These are phyloP conservation scores for Polyodon spathula DNA, from an alignment of 2,113 vertebrate species.

Conservation along the genomic window DNA sequence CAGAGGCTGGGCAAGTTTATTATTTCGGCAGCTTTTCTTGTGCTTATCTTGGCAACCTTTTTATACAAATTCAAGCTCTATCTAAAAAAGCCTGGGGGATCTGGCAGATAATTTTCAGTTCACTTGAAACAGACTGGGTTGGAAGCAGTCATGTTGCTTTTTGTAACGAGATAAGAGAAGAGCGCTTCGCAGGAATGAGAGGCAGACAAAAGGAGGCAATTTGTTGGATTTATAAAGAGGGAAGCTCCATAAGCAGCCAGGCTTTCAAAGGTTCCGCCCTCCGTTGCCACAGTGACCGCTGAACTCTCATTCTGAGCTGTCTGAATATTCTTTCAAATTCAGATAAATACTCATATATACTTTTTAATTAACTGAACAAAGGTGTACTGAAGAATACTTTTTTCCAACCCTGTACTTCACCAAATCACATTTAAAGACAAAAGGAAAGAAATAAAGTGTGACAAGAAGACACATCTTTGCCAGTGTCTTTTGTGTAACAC, in stretches of 20 bases:
- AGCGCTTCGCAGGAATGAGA: background rate
- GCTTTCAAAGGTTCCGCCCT: background rate
- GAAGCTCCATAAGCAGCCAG: conserved; percentile 26
- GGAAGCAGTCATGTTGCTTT: conserved; percentile 34
- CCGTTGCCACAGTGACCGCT: conserved; percentile 4
- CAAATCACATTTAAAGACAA: too few relatives aligned
- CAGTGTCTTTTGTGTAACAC: too few relatives aligned
- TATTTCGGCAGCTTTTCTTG: background rate
- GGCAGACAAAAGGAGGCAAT: background rate
- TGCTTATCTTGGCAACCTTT: background rate
- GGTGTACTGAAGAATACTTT: too few relatives aligned
- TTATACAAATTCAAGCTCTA: conserved; percentile 7
- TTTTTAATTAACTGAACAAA: too few relatives aligned
- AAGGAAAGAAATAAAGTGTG: too few relatives aligned
- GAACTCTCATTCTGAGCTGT: too few relatives aligned
- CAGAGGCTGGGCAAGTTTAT: too few relatives aligned
- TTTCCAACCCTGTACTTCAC: too few relatives aligned
- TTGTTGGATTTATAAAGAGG: conserved; percentile 1
- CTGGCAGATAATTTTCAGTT: conserved; percentile 20
- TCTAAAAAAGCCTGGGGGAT: conserved; percentile 10
- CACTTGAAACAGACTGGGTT: conserved; percentile 23
- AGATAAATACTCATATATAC: too few relatives aligned
- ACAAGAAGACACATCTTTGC: too few relatives aligned
- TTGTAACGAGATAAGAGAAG: conserved; percentile 26
- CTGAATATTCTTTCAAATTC: too few relatives aligned